Evolutionary conservation across 2,113 vertebrate species (phyloP).

Genomic region (Pelodiscus sinensis): DNA sequence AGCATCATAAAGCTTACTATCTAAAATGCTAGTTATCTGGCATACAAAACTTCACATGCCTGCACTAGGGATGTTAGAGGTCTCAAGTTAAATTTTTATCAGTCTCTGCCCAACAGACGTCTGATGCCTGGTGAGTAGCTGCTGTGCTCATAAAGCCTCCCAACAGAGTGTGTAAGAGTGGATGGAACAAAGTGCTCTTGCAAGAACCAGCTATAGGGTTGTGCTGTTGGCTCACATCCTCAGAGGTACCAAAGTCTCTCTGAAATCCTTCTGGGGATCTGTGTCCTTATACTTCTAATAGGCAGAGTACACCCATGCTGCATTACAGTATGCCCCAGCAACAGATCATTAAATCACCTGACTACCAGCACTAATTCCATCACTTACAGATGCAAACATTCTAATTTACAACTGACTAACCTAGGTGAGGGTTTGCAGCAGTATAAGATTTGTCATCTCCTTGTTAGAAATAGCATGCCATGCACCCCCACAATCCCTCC

Average conservation of each 20-base stretch:
- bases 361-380: not conserved
- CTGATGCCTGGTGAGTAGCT: not conserved
- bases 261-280: not conserved
- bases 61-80: not conserved
- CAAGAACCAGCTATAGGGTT: not conserved
- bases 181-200: not conserved
- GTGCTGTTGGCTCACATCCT: not conserved
- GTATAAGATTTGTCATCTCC: not conserved
- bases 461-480: not conserved
- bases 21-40: slow-evolving; percentile 7
- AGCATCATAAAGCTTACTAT: not conserved
- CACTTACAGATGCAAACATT: not conserved
- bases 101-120: not conserved
- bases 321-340: fast-evolving
- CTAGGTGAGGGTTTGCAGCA: not conserved
- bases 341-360: fast-evolving
- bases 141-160: not conserved
- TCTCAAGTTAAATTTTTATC: fast-evolving
- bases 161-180: fast-evolving
- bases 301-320: not conserved
- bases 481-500: not conserved
- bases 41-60: not conserved
- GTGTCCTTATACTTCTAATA: fast-evolving
- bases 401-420: not conserved
- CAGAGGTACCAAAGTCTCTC: not conserved